Evolutionary conservation across 2,888 invertebrate species (phyloP).

Genomic region (Drosophila mettleri): DNA sequence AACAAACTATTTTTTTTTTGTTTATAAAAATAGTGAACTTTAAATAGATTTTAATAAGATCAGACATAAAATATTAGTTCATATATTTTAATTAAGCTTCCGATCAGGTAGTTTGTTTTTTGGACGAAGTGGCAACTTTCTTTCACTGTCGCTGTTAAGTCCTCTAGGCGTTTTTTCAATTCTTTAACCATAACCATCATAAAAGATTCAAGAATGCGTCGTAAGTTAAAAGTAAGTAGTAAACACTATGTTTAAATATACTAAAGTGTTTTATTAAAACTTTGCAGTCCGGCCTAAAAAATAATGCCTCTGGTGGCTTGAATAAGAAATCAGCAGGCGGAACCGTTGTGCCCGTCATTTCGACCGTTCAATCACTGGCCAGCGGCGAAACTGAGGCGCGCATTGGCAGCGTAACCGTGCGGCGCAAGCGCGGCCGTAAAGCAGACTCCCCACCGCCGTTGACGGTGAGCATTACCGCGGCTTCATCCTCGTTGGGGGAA

Average conservation of each 20-base stretch:
- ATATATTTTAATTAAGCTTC: not conserved
- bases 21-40: not conserved
- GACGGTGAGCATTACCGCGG: constrained; percentile 32
- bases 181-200: not conserved
- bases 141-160: too few species aligned
- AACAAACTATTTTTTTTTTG: not conserved
- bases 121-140: constrained; percentile 2
- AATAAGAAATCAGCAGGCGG: constrained; percentile 68
- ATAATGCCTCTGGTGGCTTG: constrained; percentile 20
- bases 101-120: not conserved
- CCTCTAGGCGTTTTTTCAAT: not conserved
- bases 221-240: too few species aligned
- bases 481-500: constrained; percentile 26
- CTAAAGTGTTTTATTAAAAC: not conserved
- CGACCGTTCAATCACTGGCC: constrained; percentile 90
- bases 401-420: constrained; percentile 76
- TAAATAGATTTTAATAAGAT: not conserved
- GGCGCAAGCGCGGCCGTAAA: constrained; percentile 81
- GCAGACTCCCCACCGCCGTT: constrained; percentile 70
- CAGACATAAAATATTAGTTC: not conserved
- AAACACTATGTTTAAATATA: not conserved
- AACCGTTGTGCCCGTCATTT: constrained; percentile 88
- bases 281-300: constrained; percentile 51
- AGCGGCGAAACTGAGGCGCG: constrained; percentile 81
- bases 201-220: not conserved